Conservation (phyloP, 2,797 vertebrate genomes). For the Buceros bicornis region DNA sequence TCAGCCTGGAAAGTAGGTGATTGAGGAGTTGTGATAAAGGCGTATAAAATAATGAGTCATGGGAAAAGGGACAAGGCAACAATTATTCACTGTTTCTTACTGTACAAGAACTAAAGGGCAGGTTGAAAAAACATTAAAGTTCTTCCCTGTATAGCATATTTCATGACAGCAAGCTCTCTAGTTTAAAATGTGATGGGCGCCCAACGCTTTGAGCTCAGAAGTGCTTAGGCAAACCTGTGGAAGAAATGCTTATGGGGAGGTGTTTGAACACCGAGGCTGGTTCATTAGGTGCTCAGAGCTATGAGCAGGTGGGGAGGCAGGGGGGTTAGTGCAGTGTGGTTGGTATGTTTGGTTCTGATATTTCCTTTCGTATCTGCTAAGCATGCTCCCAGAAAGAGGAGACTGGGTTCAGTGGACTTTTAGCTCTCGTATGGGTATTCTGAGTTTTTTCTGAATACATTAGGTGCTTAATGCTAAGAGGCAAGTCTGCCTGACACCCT, state of each 20-base stretch:
- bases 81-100: slow-evolving; percentile 2
- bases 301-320: background rate
- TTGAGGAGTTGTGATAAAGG: slow-evolving; percentile 14
- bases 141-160: background rate
- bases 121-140: background rate
- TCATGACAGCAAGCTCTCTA: background rate
- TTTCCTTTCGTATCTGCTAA: background rate
- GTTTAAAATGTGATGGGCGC: background rate
- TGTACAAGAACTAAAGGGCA: background rate
- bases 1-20: slow-evolving; percentile 5
- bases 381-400: background rate
- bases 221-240: background rate
- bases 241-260: background rate
- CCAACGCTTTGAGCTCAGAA: background rate
- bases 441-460: background rate
- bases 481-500: background rate
- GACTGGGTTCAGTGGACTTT: background rate
- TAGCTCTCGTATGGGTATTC: background rate
- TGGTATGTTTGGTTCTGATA: background rate
- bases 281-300: background rate
- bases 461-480: background rate
- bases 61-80: background rate
- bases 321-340: background rate
- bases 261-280: background rate
- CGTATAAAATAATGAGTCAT: background rate